A percentile compares a stretch with the other conserved stretches of the same genome.
These are phyloP conservation scores for Nephrocerus scutellatus DNA, from an alignment of 2,888 invertebrate genomes.

Conservation along the genomic window DNA sequence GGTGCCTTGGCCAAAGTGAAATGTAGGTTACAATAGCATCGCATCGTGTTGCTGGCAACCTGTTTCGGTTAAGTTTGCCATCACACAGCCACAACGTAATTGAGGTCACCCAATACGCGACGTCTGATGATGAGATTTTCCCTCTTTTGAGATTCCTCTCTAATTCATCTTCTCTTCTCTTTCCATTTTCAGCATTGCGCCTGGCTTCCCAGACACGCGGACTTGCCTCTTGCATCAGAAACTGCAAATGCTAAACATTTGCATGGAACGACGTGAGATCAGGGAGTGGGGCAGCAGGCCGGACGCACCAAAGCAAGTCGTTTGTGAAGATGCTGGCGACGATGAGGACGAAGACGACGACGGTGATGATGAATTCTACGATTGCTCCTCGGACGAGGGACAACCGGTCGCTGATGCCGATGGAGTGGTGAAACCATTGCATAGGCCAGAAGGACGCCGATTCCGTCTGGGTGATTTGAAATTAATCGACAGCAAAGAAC, in stretches of 20 bases:
- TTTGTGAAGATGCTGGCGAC: slow-evolving; percentile 9
- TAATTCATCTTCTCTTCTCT: background rate
- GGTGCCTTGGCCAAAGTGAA: too few relatives aligned
- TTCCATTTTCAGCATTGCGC: slow-evolving; percentile 56
- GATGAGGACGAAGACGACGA: slow-evolving; percentile 71
- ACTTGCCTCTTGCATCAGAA: slow-evolving; percentile 92
- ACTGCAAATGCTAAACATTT: slow-evolving; percentile 78
- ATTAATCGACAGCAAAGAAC: slow-evolving; percentile 62
- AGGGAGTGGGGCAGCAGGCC: too few relatives aligned
- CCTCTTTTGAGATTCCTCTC: slow-evolving; percentile 1
- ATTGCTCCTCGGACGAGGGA: slow-evolving; percentile 1
- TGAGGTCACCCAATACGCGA: too few relatives aligned
- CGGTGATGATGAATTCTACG: slow-evolving; percentile 54
- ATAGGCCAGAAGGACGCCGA: slow-evolving; percentile 63
- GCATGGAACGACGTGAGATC: slow-evolving; percentile 63
- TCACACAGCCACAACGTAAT: background rate
- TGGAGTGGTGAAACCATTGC: background rate
- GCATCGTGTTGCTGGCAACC: too few relatives aligned
- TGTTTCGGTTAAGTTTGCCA: slow-evolving; percentile 5
- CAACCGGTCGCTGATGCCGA: slow-evolving; percentile 8
- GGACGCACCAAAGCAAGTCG: too few relatives aligned
- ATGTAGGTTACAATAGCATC: too few relatives aligned
- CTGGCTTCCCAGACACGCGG: slow-evolving; percentile 77
- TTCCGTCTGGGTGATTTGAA: slow-evolving; percentile 61
- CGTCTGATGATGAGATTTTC: background rate